Conservation (phyloP, 1,140 invertebrate genomes). For the Nomia melanderi region DNA sequence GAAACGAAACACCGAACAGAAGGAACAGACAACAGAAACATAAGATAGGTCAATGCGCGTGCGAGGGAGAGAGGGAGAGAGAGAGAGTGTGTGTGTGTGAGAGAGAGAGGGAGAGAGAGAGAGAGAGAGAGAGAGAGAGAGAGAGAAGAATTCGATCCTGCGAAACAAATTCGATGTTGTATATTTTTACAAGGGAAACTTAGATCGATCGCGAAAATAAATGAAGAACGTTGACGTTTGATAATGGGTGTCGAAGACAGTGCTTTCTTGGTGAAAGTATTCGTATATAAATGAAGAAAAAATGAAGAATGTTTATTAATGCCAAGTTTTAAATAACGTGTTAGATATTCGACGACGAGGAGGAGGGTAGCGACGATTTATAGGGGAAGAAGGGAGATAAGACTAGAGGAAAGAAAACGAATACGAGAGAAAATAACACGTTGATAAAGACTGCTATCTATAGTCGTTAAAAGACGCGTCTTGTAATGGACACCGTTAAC, state of each 20-base stretch:
- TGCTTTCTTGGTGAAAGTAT: slow-evolving; percentile 61
- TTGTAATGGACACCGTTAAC: too few relatives aligned
- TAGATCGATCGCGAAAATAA: slow-evolving; percentile 39
- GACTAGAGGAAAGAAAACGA: slow-evolving; percentile 25
- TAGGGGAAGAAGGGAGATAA: slow-evolving; percentile 29
- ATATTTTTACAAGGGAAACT: slow-evolving; percentile 58
- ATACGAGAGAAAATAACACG: slow-evolving; percentile 15
- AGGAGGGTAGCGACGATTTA: neutral
- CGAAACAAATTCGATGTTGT: slow-evolving; percentile 38
- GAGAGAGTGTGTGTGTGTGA: neutral
- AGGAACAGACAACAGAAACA: neutral
- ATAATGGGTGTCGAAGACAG: slow-evolving; percentile 40
- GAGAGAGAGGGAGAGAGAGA: neutral
- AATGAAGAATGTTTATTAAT: slow-evolving; percentile 32
- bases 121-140: neutral
- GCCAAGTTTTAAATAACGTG: slow-evolving; percentile 48
- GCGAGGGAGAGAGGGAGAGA: neutral
- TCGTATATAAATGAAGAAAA: slow-evolving; percentile 22
- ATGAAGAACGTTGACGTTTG: slow-evolving; percentile 38
- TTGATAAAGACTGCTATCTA: slow-evolving; percentile 41
- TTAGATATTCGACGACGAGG: slow-evolving; percentile 32
- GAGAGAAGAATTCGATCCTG: slow-evolving; percentile 31
- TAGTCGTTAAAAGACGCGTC: slow-evolving; percentile 25
- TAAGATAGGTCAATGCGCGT: too few relatives aligned
- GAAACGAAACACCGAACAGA: slow-evolving; percentile 35